Evolutionary conservation across 2,888 invertebrate species (phyloP).

Genomic region (Conistra vaccinii): DNA sequence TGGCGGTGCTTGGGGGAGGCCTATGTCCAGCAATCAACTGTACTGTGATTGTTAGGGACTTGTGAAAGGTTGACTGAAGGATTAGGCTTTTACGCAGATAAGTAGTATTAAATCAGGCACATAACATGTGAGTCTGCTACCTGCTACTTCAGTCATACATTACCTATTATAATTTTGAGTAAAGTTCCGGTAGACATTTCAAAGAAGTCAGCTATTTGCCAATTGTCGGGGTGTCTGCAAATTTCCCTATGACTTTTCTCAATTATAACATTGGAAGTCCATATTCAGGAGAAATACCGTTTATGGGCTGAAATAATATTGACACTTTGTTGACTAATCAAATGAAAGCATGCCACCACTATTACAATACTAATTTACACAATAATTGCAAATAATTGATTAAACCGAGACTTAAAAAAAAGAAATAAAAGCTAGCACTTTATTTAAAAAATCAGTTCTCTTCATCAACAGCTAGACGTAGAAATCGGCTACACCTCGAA

Average conservation of each 20-base stretch:
- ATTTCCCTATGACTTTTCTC: background rate
- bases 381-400: background rate
- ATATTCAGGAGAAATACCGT: background rate
- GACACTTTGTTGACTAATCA: no score
- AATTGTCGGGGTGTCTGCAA: background rate
- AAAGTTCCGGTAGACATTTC: background rate
- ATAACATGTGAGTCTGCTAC: background rate
- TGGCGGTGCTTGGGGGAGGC: no score
- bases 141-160: background rate
- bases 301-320: background rate
- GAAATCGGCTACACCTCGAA: slow-evolving; percentile 4
- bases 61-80: background rate
- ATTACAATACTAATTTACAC: background rate
- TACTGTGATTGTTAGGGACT: background rate
- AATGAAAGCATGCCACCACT: background rate
- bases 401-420: background rate
- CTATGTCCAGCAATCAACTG: background rate
- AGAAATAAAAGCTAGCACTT: background rate
- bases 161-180: background rate
- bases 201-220: background rate
- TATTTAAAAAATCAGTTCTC: background rate
- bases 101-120: background rate
- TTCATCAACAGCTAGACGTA: background rate
- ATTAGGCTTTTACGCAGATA: background rate
- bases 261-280: background rate